Conservation (phyloP, 2,797 vertebrate species). For the Spondyliosoma cantharus region DNA sequence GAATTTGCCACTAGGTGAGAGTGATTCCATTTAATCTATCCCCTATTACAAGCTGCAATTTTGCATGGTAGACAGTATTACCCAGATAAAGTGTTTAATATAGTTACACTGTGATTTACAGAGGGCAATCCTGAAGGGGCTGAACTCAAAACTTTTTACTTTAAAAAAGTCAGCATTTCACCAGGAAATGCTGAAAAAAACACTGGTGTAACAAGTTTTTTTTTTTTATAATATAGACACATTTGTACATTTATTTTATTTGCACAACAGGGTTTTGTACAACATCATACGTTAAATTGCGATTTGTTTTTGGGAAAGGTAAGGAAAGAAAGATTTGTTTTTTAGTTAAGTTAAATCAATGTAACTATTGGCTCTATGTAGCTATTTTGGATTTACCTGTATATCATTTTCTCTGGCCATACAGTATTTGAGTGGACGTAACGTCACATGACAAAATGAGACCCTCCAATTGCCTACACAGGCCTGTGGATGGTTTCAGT, state of each 20-base stretch:
- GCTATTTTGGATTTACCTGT: no score
- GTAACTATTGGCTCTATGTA: neutral
- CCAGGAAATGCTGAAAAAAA: constrained; percentile 33
- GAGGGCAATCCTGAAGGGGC: constrained; percentile 59
- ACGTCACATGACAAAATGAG: no score
- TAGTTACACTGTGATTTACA: constrained; percentile 60
- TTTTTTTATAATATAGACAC: neutral
- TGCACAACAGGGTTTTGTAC: neutral
- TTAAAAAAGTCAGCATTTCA: constrained; percentile 54
- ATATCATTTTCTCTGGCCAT: no score
- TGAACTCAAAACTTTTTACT: constrained; percentile 66
- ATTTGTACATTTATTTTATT: constrained; percentile 10
- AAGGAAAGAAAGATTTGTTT: neutral
- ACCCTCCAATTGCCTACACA: no score
- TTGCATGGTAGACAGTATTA: constrained; percentile 77
- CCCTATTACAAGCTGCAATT: constrained; percentile 77
- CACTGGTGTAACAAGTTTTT: neutral
- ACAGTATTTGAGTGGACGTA: no score
- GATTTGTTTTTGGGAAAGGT: neutral
- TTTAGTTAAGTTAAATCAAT: no score
- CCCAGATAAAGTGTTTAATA: constrained; percentile 73
- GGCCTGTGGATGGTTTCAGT: no score
- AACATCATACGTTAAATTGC: neutral
- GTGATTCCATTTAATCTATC: constrained; percentile 80
- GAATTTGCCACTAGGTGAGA: constrained; percentile 80